These are phyloP conservation scores for Delichon dasypus DNA, from an alignment of 2,797 vertebrate genomes.

Conservation along the genomic window DNA sequence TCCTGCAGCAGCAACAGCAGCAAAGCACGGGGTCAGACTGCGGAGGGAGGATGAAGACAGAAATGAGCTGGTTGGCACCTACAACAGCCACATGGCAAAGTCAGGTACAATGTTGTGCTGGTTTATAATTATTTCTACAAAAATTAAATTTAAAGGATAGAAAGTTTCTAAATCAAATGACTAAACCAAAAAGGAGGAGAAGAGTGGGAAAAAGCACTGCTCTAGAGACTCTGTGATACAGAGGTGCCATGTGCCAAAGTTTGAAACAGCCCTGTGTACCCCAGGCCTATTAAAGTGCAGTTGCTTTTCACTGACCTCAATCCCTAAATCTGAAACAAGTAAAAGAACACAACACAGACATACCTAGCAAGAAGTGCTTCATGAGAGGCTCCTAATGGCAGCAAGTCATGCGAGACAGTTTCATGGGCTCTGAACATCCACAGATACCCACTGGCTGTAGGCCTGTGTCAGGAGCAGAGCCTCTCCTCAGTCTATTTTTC, in stretches of 20 bases:
- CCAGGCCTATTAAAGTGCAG: not conserved
- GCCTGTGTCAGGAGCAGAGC: not conserved
- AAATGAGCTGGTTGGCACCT: not conserved
- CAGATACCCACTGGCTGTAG: not conserved
- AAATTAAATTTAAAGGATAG: not conserved
- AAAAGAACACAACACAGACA: not conserved
- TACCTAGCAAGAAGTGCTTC: not conserved
- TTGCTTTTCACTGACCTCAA: not conserved
- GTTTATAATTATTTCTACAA: not conserved
- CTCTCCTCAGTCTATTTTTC: not conserved
- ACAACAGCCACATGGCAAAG: not conserved
- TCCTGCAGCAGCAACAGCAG: not conserved
- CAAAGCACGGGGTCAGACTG: accelerated
- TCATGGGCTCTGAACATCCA: not conserved
- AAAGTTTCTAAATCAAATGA: not conserved
- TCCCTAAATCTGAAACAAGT: not conserved
- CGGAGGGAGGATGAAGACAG: not conserved
- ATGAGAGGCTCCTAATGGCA: not conserved
- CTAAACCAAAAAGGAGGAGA: not conserved
- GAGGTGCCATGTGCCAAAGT: accelerated
- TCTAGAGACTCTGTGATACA: accelerated
- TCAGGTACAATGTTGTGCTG: not conserved
- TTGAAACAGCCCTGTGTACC: not conserved
- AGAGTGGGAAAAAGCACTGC: accelerated
- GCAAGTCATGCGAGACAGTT: not conserved